Evolutionary conservation across 2,113 vertebrate species (phyloP).

Genomic region (Urocitellus parryii): DNA sequence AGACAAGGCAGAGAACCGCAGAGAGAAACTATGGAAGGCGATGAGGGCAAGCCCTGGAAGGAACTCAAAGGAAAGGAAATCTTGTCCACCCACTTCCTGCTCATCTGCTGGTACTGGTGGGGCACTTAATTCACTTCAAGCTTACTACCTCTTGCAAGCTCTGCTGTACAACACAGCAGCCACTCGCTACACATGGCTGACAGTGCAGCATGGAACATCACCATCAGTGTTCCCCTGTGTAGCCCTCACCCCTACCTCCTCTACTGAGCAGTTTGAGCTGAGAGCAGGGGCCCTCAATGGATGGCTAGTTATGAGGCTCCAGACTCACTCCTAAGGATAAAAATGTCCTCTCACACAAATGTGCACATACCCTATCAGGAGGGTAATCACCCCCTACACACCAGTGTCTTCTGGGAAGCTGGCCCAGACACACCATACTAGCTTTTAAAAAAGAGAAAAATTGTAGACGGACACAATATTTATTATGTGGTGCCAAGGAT

Average conservation of each 20-base stretch:
- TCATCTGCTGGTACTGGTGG: too few relatives aligned
- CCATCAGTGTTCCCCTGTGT: too few relatives aligned
- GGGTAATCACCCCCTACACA: not conserved
- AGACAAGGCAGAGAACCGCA: not conserved
- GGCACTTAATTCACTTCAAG: not conserved
- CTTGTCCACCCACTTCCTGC: not conserved
- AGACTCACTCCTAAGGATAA: not conserved
- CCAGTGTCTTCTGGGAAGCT: too few relatives aligned
- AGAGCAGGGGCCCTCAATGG: not conserved
- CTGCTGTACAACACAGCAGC: not conserved
- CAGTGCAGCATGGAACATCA: too few relatives aligned
- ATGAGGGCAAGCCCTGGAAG: not conserved
- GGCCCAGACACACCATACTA: accelerated
- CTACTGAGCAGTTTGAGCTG: too few relatives aligned
- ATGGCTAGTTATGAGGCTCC: not conserved
- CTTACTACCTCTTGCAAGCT: not conserved
- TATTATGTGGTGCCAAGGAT: too few relatives aligned
- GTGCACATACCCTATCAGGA: not conserved
- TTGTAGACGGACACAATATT: too few relatives aligned
- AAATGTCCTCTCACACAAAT: not conserved
- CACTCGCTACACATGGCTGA: too few relatives aligned
- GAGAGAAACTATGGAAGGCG: not conserved
- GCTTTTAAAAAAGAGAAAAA: not conserved
- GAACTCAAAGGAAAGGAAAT: not conserved
- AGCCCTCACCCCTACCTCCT: too few relatives aligned